A percentile compares a stretch with the other conserved stretches of the same genome.
These are phyloP conservation scores for Epirrhoe tristata DNA, from an alignment of 2,888 invertebrate genomes.

Conservation along the genomic window DNA sequence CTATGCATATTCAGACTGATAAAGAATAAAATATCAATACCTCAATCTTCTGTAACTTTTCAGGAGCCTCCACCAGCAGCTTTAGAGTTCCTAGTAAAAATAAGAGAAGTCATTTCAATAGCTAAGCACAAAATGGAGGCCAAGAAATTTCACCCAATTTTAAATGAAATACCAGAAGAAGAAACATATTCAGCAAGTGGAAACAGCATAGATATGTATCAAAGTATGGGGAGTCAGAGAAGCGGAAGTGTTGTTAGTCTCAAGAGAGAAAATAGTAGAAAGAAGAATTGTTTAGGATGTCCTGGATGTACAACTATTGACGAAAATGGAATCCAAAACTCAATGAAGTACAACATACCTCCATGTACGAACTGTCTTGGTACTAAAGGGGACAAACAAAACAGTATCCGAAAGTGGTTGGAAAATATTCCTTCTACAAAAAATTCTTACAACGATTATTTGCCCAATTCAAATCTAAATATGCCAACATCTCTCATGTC, in stretches of 20 bases:
- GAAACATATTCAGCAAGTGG: constrained; percentile 82
- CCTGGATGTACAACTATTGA: constrained; percentile 85
- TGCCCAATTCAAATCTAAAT: constrained; percentile 57
- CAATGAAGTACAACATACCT: constrained; percentile 74
- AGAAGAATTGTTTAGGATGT: constrained; percentile 87
- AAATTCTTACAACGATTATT: constrained; percentile 63
- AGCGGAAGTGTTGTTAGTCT: constrained; percentile 84
- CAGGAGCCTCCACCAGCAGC: constrained; percentile 96
- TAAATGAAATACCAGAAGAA: constrained; percentile 94
- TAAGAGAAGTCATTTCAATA: constrained; percentile 95
- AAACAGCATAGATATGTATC: constrained; percentile 78
- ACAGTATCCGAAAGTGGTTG: constrained; percentile 90
- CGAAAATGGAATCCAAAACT: constrained; percentile 63
- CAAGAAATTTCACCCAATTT: constrained; percentile 91
- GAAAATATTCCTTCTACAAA: constrained; percentile 87
- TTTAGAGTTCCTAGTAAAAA: constrained; percentile 94
- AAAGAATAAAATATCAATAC: not conserved
- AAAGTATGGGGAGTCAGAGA: constrained; percentile 80
- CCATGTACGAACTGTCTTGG: constrained; percentile 83
- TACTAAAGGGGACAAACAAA: constrained; percentile 89
- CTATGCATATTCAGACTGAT: not conserved
- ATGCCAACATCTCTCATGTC: constrained; percentile 70
- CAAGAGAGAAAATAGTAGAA: constrained; percentile 87
- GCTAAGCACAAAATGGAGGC: constrained; percentile 95
- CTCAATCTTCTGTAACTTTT: constrained; percentile 51